Evolutionary conservation across 2,888 invertebrate species (phyloP), one percentile per base, ranked within the genome.

Genomic region (Temnothorax unifasciatus): DNA sequence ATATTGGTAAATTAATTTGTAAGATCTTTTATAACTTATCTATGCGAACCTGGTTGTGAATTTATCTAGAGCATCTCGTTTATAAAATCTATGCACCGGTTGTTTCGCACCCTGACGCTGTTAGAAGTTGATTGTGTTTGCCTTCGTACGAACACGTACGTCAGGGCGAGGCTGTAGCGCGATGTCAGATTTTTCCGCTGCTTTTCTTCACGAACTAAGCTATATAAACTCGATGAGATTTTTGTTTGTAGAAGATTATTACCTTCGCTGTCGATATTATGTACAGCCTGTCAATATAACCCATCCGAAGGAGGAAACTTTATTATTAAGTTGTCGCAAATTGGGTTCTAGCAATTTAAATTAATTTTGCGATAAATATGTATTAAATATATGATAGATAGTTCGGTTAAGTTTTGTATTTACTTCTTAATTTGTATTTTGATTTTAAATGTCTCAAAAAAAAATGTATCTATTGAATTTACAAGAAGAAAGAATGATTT

Each of bases 161-260:
- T n/a, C n/a, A 34, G 18, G 38, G 18, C 34, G 57, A 47, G 13
- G 25, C 38, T 54, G 29, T 71, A 75, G 77, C 82, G 57, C n/a
- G 57, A 79, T 81, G 81, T 71, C 85, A 63, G 85, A 88, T 87
- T 86, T 85, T 85, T 83, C 75, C 69, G 47, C 47, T 79, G 82
- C 75, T 88, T 84, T 87, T 82, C 81, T 87, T 52, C 66, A 59
- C 54, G 52, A 71, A 73, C 66, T 83, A 86, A 88, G 76, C 77
- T 81, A 81, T 69, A 83, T 83, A 86, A 83, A 82, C 82, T 63
- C 77, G 86, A 87, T 84, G 87, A 89, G 84, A 84, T 84, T 82
- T 86, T 84, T 87, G 88, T 88, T 89, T 89, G 82, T 83, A 63
- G 74, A 77, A 75, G 77, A 82, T 82, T 74, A 84, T 86, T 81